phyloP scores from a whole-genome alignment of 2,888 invertebrate species.

The Protonemura montana region DNA sequence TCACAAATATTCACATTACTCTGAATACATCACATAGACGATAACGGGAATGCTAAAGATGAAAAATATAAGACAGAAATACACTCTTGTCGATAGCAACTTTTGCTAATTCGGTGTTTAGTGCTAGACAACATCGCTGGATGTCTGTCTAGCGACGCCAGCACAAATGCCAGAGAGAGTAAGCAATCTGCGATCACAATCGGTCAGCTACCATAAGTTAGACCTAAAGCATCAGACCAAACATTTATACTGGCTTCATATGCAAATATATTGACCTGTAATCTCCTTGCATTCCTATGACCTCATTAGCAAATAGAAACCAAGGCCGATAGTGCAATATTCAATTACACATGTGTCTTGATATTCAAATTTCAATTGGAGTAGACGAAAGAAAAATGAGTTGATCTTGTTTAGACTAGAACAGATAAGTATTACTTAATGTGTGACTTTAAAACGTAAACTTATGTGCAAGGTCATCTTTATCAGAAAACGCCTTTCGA shows the following conservation, averaged over 20 bases:
- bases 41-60: no score
- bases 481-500: not conserved
- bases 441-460: not conserved
- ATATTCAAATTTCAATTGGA: constrained; percentile 7
- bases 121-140: no score
- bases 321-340: not conserved
- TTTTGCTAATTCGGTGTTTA: no score
- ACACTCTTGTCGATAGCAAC: no score
- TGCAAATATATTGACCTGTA: not conserved
- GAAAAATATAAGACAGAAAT: no score
- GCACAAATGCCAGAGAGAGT: not conserved
- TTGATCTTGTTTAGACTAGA: not conserved
- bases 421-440: not conserved
- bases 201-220: not conserved
- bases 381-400: not conserved
- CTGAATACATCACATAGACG: no score
- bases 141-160: not conserved
- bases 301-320: not conserved
- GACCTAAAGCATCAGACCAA: not conserved
- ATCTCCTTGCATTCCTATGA: not conserved
- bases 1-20: no score
- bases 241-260: not conserved
- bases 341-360: not conserved
- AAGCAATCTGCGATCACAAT: not conserved
- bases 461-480: not conserved